Evolutionary conservation across 35 echinoderm and acorn worm genomes (phyloP).

Genomic region (Ophiothrix spiculata): DNA sequence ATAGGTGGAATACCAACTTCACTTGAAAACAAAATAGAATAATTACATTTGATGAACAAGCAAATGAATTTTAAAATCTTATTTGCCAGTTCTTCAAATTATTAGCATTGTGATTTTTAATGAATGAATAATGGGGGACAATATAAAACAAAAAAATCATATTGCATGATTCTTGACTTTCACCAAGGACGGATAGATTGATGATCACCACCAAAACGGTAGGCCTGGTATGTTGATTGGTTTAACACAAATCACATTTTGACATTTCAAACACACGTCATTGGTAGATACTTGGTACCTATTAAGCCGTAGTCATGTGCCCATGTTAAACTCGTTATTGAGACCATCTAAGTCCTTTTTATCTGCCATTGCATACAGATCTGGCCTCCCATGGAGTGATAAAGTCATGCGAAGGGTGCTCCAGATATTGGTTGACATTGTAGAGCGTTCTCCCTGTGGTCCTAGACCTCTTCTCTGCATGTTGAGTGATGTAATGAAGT

Average conservation of each 20-base stretch:
- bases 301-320: conserved; percentile 44
- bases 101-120: not conserved
- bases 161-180: no score
- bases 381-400: conserved; percentile 61
- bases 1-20: no score
- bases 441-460: conserved; percentile 65
- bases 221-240: conserved; percentile 17
- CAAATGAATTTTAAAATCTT: not conserved
- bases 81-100: not conserved
- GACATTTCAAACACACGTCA: conserved; percentile 9
- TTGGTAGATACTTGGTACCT: not conserved
- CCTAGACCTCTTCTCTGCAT: conserved; percentile 70
- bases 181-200: no score
- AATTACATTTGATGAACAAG: not conserved
- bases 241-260: conserved; percentile 4
- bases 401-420: conserved; percentile 90
- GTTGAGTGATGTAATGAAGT: conserved; percentile 83
- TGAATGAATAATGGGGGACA: not conserved
- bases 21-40: not conserved
- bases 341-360: conserved; percentile 59
- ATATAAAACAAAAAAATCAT: not conserved
- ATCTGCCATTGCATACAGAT: conserved; percentile 79
- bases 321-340: conserved; percentile 59
- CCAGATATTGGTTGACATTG: conserved; percentile 97
- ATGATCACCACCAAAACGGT: conserved; percentile 9